These are phyloP conservation scores for Baryphthengus martii DNA, from an alignment of 2,113 vertebrate species.

Conservation along the genomic window DNA sequence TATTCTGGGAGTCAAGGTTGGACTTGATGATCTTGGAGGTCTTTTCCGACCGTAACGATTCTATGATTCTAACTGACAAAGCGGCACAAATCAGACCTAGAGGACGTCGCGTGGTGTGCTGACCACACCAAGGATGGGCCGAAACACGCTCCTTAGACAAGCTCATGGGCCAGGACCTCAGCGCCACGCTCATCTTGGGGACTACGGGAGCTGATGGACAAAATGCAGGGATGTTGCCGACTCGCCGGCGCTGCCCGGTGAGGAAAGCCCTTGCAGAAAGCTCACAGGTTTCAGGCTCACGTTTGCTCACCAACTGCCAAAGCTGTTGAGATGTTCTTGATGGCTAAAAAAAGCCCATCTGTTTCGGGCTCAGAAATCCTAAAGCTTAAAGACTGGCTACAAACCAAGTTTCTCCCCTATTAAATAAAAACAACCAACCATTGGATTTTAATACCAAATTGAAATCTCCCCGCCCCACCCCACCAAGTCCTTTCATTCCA, in stretches of 20 bases:
- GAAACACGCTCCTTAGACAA: neutral
- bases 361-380: neutral
- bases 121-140: neutral
- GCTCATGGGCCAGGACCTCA: neutral
- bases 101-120: neutral
- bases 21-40: no score
- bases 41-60: no score
- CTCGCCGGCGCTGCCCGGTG: fast-evolving
- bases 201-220: neutral
- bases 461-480: neutral
- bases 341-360: no score
- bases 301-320: neutral
- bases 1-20: no score
- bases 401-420: neutral
- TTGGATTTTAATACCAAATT: neutral
- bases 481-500: neutral
- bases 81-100: neutral
- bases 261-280: neutral
- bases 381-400: neutral
- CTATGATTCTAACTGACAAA: neutral
- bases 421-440: neutral
- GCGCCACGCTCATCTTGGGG: neutral
- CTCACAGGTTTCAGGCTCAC: neutral
- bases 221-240: neutral
- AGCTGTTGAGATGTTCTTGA: neutral